Evolutionary conservation across 2,797 vertebrate species (phyloP).

Genomic region (Spheniscus humboldti): DNA sequence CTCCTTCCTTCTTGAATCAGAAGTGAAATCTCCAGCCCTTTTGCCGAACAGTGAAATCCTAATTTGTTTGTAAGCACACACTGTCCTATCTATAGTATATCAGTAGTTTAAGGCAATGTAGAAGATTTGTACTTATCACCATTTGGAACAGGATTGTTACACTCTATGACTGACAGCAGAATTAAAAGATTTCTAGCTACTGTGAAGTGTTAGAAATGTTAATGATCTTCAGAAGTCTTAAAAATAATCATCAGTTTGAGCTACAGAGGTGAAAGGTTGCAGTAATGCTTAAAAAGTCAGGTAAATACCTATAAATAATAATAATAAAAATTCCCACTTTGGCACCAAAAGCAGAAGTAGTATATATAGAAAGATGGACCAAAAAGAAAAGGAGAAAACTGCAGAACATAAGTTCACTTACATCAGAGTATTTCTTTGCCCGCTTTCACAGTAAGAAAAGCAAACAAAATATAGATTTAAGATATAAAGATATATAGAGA

Average conservation of each 20-base stretch:
- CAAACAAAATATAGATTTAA: not conserved
- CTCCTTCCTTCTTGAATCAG: constrained; percentile 10
- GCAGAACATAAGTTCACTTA: not conserved
- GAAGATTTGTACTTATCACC: constrained; percentile 63
- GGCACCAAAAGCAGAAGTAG: not conserved
- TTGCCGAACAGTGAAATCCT: constrained; percentile 9
- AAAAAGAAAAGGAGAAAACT: not conserved
- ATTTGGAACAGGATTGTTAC: constrained; percentile 57
- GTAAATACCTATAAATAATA: not conserved
- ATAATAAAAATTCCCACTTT: not conserved
- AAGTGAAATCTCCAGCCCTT: constrained; percentile 36
- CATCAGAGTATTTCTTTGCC: not conserved
- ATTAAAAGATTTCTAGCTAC: constrained; percentile 45
- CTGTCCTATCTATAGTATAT: not conserved
- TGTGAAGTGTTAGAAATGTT: constrained; percentile 47
- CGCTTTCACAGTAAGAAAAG: not conserved
- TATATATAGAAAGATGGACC: not conserved
- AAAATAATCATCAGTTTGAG: not conserved
- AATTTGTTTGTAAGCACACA: constrained; percentile 4
- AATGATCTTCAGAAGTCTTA: constrained; percentile 30
- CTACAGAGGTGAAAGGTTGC: not conserved
- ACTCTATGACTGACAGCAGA: constrained; percentile 55
- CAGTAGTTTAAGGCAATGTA: constrained; percentile 65
- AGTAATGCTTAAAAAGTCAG: not conserved
- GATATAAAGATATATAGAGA: too few relatives aligned